phyloP scores from a whole-genome alignment of 2,888 invertebrate genomes.

The Drosophila lacicola region DNA sequence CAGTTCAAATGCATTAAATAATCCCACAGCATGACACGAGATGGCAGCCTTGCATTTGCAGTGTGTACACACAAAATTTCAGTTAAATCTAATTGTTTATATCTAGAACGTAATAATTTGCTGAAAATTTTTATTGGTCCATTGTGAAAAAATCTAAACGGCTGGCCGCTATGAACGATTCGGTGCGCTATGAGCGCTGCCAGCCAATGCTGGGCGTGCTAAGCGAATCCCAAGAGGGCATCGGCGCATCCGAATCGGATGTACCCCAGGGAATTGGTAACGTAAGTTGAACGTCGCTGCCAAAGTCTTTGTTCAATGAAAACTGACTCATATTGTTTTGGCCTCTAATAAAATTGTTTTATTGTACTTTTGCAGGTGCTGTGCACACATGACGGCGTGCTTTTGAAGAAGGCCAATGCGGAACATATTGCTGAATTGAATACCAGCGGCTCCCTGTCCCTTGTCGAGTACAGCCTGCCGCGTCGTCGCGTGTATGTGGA shows the following conservation, averaged over 20 bases:
- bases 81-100: slow-evolving; percentile 61
- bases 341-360: not conserved
- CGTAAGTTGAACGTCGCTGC: slow-evolving; percentile 57
- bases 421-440: slow-evolving; percentile 88
- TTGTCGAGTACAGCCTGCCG: slow-evolving; percentile 82
- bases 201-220: slow-evolving; percentile 68
- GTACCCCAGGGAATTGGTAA: slow-evolving; percentile 63
- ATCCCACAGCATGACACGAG: not conserved
- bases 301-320: slow-evolving; percentile 35
- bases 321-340: slow-evolving; percentile 54
- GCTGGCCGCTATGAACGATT: slow-evolving; percentile 70
- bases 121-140: slow-evolving; percentile 44
- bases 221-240: slow-evolving; percentile 61
- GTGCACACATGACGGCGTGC: slow-evolving; percentile 92
- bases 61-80: slow-evolving; percentile 44
- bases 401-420: slow-evolving; percentile 89
- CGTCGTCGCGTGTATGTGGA: slow-evolving; percentile 89
- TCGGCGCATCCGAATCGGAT: slow-evolving; percentile 41
- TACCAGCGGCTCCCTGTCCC: slow-evolving; percentile 85
- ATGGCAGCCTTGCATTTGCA: slow-evolving; percentile 38
- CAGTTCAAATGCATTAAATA: not conserved
- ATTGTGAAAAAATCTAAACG: slow-evolving; percentile 13
- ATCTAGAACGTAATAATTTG: slow-evolving; percentile 63
- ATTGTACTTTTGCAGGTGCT: slow-evolving; percentile 86
- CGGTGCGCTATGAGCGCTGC: slow-evolving; percentile 76